phyloP scores from a whole-genome alignment of 2,797 vertebrate genomes.

The Cryptoblepharus egeriae region DNA sequence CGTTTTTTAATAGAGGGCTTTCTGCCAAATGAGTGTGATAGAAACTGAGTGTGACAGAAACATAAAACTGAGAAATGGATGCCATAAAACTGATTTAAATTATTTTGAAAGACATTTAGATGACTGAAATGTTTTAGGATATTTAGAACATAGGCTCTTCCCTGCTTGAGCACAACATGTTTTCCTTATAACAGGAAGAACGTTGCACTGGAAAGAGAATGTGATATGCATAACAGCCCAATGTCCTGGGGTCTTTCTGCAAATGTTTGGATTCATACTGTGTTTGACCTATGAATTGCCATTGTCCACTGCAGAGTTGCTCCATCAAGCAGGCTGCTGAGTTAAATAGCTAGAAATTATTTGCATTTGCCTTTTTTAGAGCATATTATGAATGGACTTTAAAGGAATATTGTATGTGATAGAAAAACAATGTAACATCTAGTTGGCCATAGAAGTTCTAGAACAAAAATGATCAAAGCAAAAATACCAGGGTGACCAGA shows the following conservation, averaged over 20 bases:
- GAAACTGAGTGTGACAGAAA: neutral
- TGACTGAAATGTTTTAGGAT: neutral
- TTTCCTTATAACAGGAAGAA: constrained; percentile 26
- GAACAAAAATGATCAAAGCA: neutral
- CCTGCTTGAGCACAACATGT: constrained; percentile 14
- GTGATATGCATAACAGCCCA: constrained; percentile 19
- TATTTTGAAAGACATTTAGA: neutral
- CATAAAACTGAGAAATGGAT: neutral
- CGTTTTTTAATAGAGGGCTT: no score
- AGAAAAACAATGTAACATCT: neutral
- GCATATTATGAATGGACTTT: neutral
- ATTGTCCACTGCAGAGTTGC: neutral
- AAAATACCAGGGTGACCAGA: no score
- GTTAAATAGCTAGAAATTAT: constrained; percentile 2
- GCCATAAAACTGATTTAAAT: neutral
- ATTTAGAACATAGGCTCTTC: neutral
- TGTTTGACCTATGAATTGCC: constrained; percentile 57
- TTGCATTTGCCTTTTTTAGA: neutral
- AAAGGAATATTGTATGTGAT: neutral
- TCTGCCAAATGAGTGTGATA: neutral
- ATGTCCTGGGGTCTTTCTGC: constrained; percentile 30
- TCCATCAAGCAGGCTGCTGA: neutral
- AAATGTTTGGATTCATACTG: constrained; percentile 34
- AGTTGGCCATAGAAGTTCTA: neutral
- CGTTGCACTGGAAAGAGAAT: neutral